Evolutionary conservation across 2,888 invertebrate species (phyloP), one percentile per base, ranked within the genome.

Genomic region (Limnephilus auricula): DNA sequence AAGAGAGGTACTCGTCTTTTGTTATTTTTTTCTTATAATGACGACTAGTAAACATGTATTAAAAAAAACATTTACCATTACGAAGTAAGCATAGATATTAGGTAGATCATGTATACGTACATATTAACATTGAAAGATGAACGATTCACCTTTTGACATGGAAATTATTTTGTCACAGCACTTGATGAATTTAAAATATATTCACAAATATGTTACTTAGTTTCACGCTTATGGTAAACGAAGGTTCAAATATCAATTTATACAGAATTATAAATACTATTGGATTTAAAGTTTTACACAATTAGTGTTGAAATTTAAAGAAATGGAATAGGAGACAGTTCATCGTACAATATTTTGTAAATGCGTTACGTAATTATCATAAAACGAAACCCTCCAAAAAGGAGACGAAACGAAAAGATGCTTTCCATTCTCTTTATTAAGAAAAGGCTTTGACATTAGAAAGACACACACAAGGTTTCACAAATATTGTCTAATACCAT

Each of bases 181-280:
- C 94, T 94, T 93, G 92, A 92, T 91, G 93, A 93, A 92, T 92
- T 83, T 92, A 92, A 90, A 91, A 89, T 93, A 93, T 93, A 94
- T 86, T 86, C 45, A 89, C 34, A 89, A 83, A 37, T 30, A 50
- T 83, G 31, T 89, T 83, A 80, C 31, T n/a, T 50, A 90, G 25
- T 86, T 80, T 87, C 85, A 86, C 80, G 80, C 90, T 65, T 89
- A 86, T 37, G 37, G 32, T 89, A 91, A 34, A 90, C 85, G 79
- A 90, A 79, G 80, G 9, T 15, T 31, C 80, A 80, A 80, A 65
- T 65, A 65, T 32, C 80, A 80, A 32, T 80, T 80, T 80, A 32
- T 80, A 80, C 80, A 80, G 32, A 80, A 32, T 80, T 31, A 80
- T 32, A 45, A 15, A 15, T 45, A 80, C 80, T 65, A 65, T 65